Base-by-base conservation (phyloP, 2,113 vertebrate species). In the Manacus vitellinus region DNA sequence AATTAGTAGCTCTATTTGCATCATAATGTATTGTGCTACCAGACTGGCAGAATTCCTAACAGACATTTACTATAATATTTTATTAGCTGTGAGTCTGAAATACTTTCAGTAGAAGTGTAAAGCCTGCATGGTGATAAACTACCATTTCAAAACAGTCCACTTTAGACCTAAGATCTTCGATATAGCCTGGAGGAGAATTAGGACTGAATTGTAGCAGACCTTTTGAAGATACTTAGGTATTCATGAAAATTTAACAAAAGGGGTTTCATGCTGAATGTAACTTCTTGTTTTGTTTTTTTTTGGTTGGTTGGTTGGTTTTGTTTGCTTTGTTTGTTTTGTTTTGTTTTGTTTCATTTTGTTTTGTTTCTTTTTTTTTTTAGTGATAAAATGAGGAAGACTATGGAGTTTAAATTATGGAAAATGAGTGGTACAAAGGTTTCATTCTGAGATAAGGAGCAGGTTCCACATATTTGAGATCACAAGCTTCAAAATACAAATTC, bases 1-100 rank as follows among this genome's bases (percentile, higher is more conserved):
- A 95, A 73, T n/a, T 84, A 94, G 78, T 78, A 76, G 46, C 94
- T 95, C 51, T 61, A 61, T 95, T 97, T 97, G 86, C 95, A 92
- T 98, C 92, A 89, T 75, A 92, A 96, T 44, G n/a, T 49, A 85
- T 55, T 93, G 54, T 94, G 85, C 33, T 77, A 61, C 46, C 20
- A 80, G 75, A 80, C 55, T 98, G 94, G 75, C 56, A 97, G 86
- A 92, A 94, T 85, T 96, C 70, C 93, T 95, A 43, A 55, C 33
- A 88, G 41, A 35, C 21, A 67, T 63, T 86, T 91, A 85, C 77
- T 92, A 92, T 94, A 94, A 76, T 37, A 67, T 85, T 94, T 85
- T 80, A 84, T 80, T 79, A 72, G 6, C 25, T 92, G 30, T 12
- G 33, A 4, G 24, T 84, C 56, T 96, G 73, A 96, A 97, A 84